Base-by-base conservation (phyloP, 2,888 invertebrate species). In the Conchocele bisecta region DNA sequence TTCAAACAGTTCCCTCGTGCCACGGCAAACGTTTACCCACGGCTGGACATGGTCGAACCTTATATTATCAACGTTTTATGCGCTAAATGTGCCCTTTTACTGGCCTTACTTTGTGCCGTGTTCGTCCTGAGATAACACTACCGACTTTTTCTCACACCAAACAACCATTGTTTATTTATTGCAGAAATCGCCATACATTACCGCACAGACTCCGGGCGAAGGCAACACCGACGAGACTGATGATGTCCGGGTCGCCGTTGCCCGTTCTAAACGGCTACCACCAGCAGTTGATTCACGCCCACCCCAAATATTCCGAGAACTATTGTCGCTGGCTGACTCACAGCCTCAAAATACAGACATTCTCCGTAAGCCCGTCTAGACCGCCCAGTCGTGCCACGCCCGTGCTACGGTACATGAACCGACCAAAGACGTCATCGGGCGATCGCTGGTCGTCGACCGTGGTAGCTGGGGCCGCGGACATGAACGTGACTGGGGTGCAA, bases 291-390 rank as follows among this genome's bases (percentile, higher is more conserved):
- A 67, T 74, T 15, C 75, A 75, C 29, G 70, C 65, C 44, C 74
- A 75, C 37, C 82, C 80, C 7, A 50, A 70, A 41, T 75, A 77
- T 60, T 71, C 79, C 26, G 81, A 81, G 46, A 63, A 56, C 61
- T 77, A 79, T 31, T 67, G 77, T 35, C 70, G 59, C 9, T 82
- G 82, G 82, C 53, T 82, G 11, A 81, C 82, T 17, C 61, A 75
- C 41, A 81, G 82, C 24, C 59, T 82, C 9, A 82, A 82, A 74
- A 77, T 82, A 9, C 82, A 82, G 56, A 82, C 81, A 58, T 69
- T 82, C 41, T 58, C 67, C n/a, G 58, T 48, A n/a, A 53, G 46
- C n/a, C 57, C 56, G 15, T 46, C 39, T 24, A 29, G 51, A 11
- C 67, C 77, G 1, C 73, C 77, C 3, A n/a, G n/a, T n/a, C n/a